Conservation (phyloP, 2,113 vertebrate genomes). For the Eidolon helvum region DNA sequence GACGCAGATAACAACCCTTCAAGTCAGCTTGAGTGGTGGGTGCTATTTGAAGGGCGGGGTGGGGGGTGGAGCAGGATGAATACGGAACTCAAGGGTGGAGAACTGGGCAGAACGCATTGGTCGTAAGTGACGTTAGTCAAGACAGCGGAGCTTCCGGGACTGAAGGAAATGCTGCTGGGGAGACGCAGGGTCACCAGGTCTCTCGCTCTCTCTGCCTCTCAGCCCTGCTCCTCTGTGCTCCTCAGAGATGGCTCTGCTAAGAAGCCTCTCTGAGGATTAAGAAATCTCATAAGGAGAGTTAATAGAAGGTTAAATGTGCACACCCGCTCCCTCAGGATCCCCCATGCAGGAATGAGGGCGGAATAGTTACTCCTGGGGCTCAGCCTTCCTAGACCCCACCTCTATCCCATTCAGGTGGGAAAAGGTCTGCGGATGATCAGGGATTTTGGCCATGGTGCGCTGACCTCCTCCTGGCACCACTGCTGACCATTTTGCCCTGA, state of each 20-base stretch:
- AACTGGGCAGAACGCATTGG: neutral
- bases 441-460: neutral
- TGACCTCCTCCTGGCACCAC: neutral
- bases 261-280: neutral
- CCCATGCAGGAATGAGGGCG: neutral
- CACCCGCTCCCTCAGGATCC: neutral
- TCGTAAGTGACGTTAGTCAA: neutral
- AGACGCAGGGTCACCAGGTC: neutral
- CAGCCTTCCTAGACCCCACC: too few species aligned
- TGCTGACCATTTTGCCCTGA: rapidly evolving
- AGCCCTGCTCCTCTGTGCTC: neutral
- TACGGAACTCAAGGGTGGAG: neutral
- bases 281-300: neutral
- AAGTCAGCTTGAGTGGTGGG: neutral
- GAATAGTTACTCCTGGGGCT: neutral
- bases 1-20: neutral
- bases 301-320: neutral
- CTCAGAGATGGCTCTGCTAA: neutral
- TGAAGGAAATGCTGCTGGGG: neutral
- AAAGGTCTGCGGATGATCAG: neutral
- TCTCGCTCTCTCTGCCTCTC: neutral
- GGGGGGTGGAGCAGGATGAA: neutral
- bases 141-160: neutral
- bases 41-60: neutral
- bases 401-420: neutral